Conservation (phyloP, 2,797 vertebrate genomes). For the Macroramphosus scolopax region DNA sequence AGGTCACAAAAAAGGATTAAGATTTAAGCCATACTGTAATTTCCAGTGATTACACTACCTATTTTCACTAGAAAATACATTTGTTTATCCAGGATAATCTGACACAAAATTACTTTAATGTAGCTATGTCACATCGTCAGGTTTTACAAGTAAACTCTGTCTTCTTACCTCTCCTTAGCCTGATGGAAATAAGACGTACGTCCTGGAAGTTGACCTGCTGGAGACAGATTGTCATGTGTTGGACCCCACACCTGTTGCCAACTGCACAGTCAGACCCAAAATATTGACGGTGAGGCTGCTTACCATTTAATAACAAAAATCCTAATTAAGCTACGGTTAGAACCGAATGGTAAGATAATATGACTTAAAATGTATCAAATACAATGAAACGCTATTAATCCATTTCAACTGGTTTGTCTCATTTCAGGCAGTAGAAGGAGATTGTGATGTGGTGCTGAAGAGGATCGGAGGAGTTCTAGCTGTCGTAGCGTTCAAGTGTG, state of each 20-base stretch:
- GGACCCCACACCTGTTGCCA: slow-evolving; percentile 73
- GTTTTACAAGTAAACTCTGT: no score
- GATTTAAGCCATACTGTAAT: no score
- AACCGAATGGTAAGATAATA: not conserved
- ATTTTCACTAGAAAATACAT: no score
- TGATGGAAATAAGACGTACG: slow-evolving; percentile 45
- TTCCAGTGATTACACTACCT: no score
- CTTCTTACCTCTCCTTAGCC: slow-evolving; percentile 44
- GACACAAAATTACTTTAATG: no score
- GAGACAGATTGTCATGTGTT: slow-evolving; percentile 79
- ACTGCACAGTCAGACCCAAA: slow-evolving; percentile 77
- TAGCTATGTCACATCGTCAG: no score
- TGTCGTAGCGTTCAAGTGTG: slow-evolving; percentile 77
- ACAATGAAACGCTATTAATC: no score
- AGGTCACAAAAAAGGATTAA: no score
- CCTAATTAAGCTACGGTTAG: not conserved
- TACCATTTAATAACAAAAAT: not conserved
- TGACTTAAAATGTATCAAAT: not conserved
- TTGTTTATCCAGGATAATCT: no score
- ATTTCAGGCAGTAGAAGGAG: slow-evolving; percentile 76
- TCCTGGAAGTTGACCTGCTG: slow-evolving; percentile 76
- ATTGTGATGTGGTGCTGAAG: slow-evolving; percentile 76
- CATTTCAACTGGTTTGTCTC: slow-evolving; percentile 4
- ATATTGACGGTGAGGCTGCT: slow-evolving; percentile 59
- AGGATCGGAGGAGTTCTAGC: slow-evolving; percentile 56